These are phyloP conservation scores for Picathartes gymnocephalus DNA, from an alignment of 2,113 vertebrate species.

Conservation along the genomic window DNA sequence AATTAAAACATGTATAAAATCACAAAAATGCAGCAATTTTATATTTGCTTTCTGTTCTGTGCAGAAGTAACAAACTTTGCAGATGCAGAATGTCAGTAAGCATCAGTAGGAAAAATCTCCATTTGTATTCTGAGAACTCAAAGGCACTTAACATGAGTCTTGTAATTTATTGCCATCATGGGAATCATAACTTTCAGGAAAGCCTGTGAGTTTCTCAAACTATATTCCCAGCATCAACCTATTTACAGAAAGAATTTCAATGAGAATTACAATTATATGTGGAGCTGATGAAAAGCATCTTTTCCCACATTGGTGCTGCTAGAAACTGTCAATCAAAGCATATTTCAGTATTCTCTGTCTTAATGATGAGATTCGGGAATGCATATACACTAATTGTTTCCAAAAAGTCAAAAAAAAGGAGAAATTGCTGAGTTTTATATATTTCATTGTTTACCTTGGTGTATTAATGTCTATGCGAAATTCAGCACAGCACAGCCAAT, in stretches of 20 bases:
- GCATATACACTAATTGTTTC: neutral
- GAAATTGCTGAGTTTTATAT: neutral
- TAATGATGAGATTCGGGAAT: conserved; percentile 3
- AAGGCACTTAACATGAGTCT: conserved; percentile 11
- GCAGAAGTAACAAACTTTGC: neutral
- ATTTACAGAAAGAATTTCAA: conserved; percentile 47
- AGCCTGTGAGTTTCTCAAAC: conserved; percentile 24
- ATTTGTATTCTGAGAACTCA: conserved; percentile 21
- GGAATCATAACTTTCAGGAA: conserved; percentile 40
- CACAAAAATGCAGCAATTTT: conserved; percentile 4
- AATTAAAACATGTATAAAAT: neutral
- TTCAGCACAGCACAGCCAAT: neutral
- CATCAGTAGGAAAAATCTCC: neutral
- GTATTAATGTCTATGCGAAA: neutral
- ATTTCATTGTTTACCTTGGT: neutral
- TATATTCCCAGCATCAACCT: conserved; percentile 26
- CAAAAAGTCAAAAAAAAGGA: neutral
- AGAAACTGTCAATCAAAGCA: neutral
- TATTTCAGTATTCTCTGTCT: conserved; percentile 25
- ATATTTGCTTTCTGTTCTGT: neutral
- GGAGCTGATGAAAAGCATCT: neutral
- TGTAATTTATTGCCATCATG: conserved; percentile 38
- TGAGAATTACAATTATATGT: conserved; percentile 8
- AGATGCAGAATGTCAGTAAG: neutral
- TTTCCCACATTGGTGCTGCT: conserved; percentile 6